Evolutionary conservation across 1,140 invertebrate species (phyloP).

Genomic region (Zaprionus kolodkinae): DNA sequence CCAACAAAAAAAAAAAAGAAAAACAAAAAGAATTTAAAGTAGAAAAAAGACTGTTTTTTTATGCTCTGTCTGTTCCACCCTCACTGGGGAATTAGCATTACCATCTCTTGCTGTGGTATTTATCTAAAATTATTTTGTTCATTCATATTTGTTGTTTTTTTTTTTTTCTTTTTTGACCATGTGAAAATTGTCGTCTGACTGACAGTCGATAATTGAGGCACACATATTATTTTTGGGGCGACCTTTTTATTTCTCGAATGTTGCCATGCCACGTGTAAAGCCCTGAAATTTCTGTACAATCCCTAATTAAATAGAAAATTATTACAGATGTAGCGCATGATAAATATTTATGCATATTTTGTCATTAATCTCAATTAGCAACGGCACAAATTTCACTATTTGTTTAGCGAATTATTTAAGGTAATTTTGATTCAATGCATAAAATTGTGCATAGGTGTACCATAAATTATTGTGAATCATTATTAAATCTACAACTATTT

Average conservation of each 20-base stretch:
- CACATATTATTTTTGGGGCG: conserved; percentile 52
- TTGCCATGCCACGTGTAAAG: conserved; percentile 25
- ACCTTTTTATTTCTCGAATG: conserved; percentile 31
- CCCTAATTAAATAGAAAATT: conserved; percentile 11
- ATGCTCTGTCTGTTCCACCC: conserved; percentile 24
- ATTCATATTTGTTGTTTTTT: conserved; percentile 35
- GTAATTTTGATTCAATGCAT: conserved; percentile 11
- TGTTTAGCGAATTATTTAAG: conserved; percentile 13
- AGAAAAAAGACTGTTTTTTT: conserved; percentile 20
- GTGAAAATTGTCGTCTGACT: conserved; percentile 68
- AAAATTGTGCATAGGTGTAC: not conserved
- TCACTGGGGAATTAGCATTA: conserved; percentile 20
- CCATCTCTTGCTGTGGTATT: conserved; percentile 28
- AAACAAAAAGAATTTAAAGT: conserved; percentile 24
- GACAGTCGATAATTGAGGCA: conserved; percentile 75
- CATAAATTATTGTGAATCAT: not conserved
- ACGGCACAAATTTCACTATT: conserved; percentile 4
- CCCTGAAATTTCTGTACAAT: conserved; percentile 17
- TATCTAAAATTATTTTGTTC: conserved; percentile 44
- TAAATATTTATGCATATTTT: conserved; percentile 36
- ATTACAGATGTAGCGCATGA: not conserved
- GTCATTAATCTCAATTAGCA: conserved; percentile 47
- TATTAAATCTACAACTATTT: no score
- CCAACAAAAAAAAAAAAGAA: conserved; percentile 37
- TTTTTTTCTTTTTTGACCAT: conserved; percentile 9